These are phyloP conservation scores for Myripristis murdjan DNA, from an alignment of 2,797 vertebrate species.

Conservation along the genomic window DNA sequence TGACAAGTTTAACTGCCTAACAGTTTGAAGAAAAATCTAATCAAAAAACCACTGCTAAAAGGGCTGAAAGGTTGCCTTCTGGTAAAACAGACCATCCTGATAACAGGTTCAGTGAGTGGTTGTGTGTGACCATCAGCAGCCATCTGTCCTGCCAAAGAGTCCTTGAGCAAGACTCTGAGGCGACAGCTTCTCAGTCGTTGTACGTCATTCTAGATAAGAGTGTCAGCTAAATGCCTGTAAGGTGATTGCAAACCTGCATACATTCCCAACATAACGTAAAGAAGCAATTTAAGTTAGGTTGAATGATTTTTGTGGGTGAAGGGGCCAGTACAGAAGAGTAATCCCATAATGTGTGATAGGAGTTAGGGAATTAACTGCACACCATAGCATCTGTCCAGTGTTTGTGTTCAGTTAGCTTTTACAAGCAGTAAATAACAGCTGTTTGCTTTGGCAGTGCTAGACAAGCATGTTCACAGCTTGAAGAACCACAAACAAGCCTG, in stretches of 20 bases:
- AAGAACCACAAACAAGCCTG: neutral
- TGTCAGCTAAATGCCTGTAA: neutral
- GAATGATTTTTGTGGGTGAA: neutral
- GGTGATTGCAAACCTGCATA: neutral
- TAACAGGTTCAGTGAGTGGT: too few relatives aligned
- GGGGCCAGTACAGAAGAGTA: neutral
- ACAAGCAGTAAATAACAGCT: conserved; percentile 10
- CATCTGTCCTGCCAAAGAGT: too few relatives aligned
- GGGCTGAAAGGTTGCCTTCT: too few relatives aligned
- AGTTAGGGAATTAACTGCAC: conserved; percentile 2
- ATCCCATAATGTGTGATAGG: neutral
- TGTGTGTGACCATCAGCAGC: too few relatives aligned
- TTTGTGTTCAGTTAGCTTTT: neutral
- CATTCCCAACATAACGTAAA: neutral
- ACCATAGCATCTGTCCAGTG: conserved; percentile 11
- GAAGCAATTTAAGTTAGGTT: neutral
- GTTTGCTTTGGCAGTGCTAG: conserved; percentile 13
- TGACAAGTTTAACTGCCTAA: neutral
- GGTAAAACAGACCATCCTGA: too few relatives aligned
- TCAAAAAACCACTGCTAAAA: too few relatives aligned
- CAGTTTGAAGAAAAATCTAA: too few relatives aligned
- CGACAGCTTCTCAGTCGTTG: neutral
- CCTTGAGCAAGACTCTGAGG: too few relatives aligned
- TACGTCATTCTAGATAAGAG: too few relatives aligned
- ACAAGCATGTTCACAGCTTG: conserved; percentile 7